Evolutionary conservation across 2,888 invertebrate species (phyloP), one percentile per base, ranked within the genome.

Genomic region (Lasius platythorax): DNA sequence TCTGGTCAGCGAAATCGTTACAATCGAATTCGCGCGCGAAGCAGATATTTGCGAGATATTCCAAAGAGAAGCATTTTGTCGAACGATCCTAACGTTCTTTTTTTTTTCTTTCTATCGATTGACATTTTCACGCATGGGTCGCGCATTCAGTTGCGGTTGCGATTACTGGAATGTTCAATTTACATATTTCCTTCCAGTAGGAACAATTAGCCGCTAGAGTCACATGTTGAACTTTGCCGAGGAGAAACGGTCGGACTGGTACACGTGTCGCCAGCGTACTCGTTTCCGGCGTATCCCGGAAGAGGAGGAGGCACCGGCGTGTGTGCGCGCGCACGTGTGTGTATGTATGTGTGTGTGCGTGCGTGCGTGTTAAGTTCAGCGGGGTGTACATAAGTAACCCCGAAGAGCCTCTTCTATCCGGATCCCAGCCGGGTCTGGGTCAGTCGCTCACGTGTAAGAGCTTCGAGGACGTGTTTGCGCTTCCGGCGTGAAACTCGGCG

Each of bases 221-320:
- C 18, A 18, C 23, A n/a, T 8, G 66, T 28, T 40, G 2, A 43
- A 40, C 23, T 33, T 33, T 9, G 15, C 18, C 28, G 33, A 63
- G n/a, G 30, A 43, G 6, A 28, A 43, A 64, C 46, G 33, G 46
- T 28, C 37, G 61, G 61, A 63, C 61, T 68, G 72, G 72, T 50
- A 66, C 82, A 68, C 64, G 78, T 87, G 66, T 87, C 58, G 68
- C 58, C 23, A 73, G 28, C 68, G 33, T 12, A 58, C 23, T 40
- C 30, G 66, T 76, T 67, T 67, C 50, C 40, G 12, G 40, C 30
- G 30, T 40, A 11, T 5, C 0, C 40, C n/a, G n/a, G 53, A 15
- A 40, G 46, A 64, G 15, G 8, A 30, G 40, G 30, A 66, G 40
- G n/a, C 18, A 64, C 18, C n/a, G 37, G 66, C 40, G 6, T 33